These are phyloP conservation scores for Pseudochirops corinnae DNA, from an alignment of 2,797 vertebrate genomes.

Conservation along the genomic window DNA sequence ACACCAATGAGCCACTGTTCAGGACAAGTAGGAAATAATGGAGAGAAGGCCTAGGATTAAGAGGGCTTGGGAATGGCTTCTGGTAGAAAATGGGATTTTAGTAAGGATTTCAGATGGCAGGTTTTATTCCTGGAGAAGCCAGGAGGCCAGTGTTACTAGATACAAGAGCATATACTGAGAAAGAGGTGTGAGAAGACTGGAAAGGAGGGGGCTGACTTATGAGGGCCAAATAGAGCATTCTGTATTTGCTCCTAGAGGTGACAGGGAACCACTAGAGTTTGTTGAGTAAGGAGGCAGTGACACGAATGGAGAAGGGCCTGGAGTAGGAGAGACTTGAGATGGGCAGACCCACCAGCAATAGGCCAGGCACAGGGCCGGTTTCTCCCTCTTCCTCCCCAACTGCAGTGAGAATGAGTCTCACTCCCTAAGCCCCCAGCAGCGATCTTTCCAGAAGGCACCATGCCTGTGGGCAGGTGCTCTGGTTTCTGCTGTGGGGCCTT, in stretches of 20 bases:
- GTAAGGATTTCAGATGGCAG: not conserved
- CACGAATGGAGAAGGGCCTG: too few relatives aligned
- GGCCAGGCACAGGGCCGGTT: not conserved
- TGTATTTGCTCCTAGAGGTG: not conserved
- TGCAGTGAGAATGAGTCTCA: not conserved
- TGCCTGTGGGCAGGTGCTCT: slow-evolving; percentile 70
- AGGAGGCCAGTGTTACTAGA: not conserved
- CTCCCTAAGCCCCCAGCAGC: not conserved
- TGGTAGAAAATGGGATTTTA: not conserved
- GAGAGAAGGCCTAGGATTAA: not conserved
- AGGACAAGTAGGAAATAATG: not conserved
- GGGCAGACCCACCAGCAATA: too few relatives aligned
- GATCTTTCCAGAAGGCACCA: slow-evolving; percentile 24
- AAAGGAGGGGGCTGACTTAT: not conserved
- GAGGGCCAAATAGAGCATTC: not conserved
- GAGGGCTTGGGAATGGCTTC: not conserved
- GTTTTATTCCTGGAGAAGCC: too few relatives aligned
- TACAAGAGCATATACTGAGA: too few relatives aligned
- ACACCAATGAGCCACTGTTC: not conserved
- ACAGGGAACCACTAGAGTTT: not conserved
- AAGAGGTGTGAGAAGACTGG: too few relatives aligned
- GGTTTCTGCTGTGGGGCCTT: slow-evolving; percentile 79
- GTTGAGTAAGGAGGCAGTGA: too few relatives aligned
- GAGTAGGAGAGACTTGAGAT: too few relatives aligned
- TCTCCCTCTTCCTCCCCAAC: not conserved